phyloP scores from a whole-genome alignment of 2,797 vertebrate genomes.

The Diceros bicornis region DNA sequence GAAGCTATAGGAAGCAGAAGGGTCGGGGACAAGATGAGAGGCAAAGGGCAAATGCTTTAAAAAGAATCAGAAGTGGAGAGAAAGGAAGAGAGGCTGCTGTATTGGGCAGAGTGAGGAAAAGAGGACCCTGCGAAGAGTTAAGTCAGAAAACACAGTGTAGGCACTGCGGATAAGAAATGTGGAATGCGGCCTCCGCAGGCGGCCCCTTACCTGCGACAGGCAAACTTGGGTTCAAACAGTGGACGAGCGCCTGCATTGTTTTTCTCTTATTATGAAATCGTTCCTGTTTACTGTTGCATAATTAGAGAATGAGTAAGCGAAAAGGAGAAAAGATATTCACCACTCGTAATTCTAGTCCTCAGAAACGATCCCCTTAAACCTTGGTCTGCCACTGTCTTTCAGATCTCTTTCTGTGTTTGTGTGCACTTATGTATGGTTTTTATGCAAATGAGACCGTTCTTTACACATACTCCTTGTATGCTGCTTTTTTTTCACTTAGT shows the following conservation, averaged over 20 bases:
- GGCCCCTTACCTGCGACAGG: background rate
- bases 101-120: background rate
- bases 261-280: background rate
- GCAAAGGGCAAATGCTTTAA: background rate
- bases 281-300: background rate
- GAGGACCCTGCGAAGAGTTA: background rate
- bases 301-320: background rate
- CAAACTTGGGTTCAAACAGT: background rate
- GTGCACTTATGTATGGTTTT: background rate
- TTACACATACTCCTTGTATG: background rate
- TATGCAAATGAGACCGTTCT: background rate
- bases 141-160: accelerated
- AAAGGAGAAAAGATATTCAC: background rate
- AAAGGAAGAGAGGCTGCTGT: background rate
- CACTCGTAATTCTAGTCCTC: background rate
- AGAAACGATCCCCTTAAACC: background rate
- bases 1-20: background rate
- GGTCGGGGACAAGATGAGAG: background rate
- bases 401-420: background rate
- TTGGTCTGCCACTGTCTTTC: background rate
- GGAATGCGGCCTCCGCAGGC: background rate
- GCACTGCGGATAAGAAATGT: accelerated
- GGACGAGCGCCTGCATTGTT: background rate
- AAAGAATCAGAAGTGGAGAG: background rate
- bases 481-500: background rate